These are phyloP conservation scores for Trichopoda pennipes DNA, from an alignment of 2,888 invertebrate species.

Conservation along the genomic window DNA sequence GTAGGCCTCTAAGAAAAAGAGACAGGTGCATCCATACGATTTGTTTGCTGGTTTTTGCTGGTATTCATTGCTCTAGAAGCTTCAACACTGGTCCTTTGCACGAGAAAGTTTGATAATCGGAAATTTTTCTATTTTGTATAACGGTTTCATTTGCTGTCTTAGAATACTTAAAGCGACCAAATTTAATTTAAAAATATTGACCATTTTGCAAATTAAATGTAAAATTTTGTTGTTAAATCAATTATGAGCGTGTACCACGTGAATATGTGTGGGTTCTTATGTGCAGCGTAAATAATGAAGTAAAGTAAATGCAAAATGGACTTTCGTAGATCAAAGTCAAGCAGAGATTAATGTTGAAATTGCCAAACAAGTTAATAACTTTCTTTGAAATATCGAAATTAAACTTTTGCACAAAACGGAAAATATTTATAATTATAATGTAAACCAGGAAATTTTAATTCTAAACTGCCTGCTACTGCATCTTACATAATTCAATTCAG, in stretches of 20 bases:
- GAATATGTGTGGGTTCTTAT: background rate
- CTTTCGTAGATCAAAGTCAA: background rate
- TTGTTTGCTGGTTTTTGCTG: conserved; percentile 17
- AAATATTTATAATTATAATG: no score
- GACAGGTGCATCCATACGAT: conserved; percentile 25
- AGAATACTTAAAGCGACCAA: conserved; percentile 34
- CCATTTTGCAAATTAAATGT: conserved; percentile 43
- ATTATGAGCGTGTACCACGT: no score
- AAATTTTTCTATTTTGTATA: conserved; percentile 28
- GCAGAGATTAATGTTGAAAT: background rate
- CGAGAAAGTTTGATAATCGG: conserved; percentile 14
- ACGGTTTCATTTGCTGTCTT: conserved; percentile 28
- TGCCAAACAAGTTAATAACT: no score
- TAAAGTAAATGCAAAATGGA: background rate
- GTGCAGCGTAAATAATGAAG: conserved; percentile 28
- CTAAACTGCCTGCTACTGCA: no score
- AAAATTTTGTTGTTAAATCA: conserved; percentile 34
- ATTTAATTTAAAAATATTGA: conserved; percentile 34
- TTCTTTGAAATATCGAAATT: no score
- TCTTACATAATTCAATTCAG: no score
- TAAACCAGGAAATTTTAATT: no score
- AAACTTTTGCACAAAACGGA: no score
- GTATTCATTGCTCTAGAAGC: background rate
- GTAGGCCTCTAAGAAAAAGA: conserved; percentile 19
- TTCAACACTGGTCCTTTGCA: background rate